Conservation (phyloP, 2,113 vertebrate species). For the Carlito syrichta region DNA sequence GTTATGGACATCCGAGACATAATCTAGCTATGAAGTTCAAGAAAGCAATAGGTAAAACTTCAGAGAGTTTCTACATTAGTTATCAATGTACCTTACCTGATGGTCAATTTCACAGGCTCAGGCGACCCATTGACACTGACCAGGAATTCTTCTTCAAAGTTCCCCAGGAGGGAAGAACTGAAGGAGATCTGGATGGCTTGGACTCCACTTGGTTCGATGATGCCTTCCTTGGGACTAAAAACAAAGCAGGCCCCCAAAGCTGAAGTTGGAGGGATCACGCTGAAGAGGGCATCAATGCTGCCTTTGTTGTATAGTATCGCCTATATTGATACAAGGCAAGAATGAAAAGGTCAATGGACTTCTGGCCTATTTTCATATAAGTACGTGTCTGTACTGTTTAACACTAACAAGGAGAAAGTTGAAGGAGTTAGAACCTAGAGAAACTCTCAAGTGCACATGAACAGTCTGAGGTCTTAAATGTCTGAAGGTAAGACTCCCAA, state of each 20-base stretch:
- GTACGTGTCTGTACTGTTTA: neutral
- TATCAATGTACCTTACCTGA: slow-evolving; percentile 82
- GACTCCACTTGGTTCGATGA: slow-evolving; percentile 77
- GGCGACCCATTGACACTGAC: slow-evolving; percentile 83
- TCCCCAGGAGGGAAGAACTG: slow-evolving; percentile 80
- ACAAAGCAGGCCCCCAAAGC: slow-evolving; percentile 85
- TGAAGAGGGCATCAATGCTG: slow-evolving; percentile 86
- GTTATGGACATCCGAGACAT: neutral
- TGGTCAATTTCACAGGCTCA: slow-evolving; percentile 79
- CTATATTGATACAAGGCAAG: slow-evolving; percentile 75
- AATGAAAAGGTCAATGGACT: neutral
- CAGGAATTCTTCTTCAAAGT: slow-evolving; percentile 86
- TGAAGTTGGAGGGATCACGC: slow-evolving; percentile 77
- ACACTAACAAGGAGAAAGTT: neutral
- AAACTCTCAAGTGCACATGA: neutral
- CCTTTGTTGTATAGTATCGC: slow-evolving; percentile 86
- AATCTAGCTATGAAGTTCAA: neutral
- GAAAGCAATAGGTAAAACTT: neutral
- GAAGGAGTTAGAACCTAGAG: neutral
- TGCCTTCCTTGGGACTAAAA: slow-evolving; percentile 85
- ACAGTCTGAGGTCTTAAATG: neutral
- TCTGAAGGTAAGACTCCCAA: neutral
- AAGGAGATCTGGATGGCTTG: slow-evolving; percentile 87
- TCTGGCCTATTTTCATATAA: neutral
- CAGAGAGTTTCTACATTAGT: neutral